Evolutionary conservation across 2,797 vertebrate species (phyloP), one percentile per base, ranked within the genome.

Genomic region (Bovichtus diacanthus): DNA sequence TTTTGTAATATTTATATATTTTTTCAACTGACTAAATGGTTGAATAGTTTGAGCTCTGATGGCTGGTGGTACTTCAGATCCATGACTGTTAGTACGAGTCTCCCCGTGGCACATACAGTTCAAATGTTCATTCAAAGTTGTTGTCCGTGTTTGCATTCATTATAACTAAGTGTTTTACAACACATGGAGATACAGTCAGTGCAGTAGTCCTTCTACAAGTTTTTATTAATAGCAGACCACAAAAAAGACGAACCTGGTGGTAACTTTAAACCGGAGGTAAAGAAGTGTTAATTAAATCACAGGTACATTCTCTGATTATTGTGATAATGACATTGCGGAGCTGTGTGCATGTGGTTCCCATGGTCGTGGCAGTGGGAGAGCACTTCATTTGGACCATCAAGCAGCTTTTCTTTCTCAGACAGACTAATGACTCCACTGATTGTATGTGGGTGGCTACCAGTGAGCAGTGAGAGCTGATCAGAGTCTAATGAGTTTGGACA

Each of bases 401-500:
- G 80, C 63, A 54, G 78, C 51, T 81, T 88, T 82, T 68, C 76
- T 82, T 71, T 54, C 78, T 80, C 64, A 82, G 71, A 82, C 72
- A 73, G 58, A 38, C 73, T 89, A 86, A 91, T 85, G 82, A 92
- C 83, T 70, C 31, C 68, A 41, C 68, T 71, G 74, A 83, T 67
- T 76, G 76, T 60, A 50, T 49, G 76, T 79, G 78, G 78, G 85
- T 68, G 78, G 80, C 64, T 16, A 76, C 62, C 68, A 69, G 80
- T 70, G 69, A 65, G 41, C 68, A 69, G 80, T 70, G 69, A 65
- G 41, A 79, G 78, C 65, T 68, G 50, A 78, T 61, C 50, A 69
- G 85, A 87, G 70, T 64, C 56, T 92, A 88, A 93, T 91, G 78
- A 88, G 83, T 87, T 84, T 76, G 65, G 86, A 72, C 88, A 89